Evolutionary conservation across 92 coral and sea anemone species (phyloP), one percentile per base, ranked within the genome.

Genomic region (Epizoanthus illoricatus): DNA sequence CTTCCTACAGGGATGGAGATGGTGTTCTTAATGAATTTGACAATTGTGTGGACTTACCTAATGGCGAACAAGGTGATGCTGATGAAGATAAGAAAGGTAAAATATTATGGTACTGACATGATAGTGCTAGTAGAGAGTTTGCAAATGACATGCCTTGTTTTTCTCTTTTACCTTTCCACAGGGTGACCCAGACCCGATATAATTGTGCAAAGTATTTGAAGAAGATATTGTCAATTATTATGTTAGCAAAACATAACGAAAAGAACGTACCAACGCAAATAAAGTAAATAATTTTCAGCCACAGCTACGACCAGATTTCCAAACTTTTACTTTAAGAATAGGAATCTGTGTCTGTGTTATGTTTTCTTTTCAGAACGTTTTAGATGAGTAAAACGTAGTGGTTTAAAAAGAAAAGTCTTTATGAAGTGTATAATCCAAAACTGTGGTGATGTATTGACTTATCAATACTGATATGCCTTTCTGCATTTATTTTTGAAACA

Each of bases 31-130:
- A 95, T 76, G 98, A 86, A 18, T 88, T 84, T 60, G 98, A 95
- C 76, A 95, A 95, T 84, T 95, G 98, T 76, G 71, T 88, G 63
- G 98, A 95, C 85, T 89, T 95, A 40, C 98, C 98, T 2, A 95
- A 95, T 89, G 98, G 98, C 60, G 98, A 95, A 66, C 98, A 95
- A 85, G 98, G 91, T 45, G 93, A 95, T 81, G 93, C 89, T 52
- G 98, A 95, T 84, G 81, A 55, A 12, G 96, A 95, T 62, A 41
- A 59, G 5, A 87, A 73, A 81, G 98, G 98, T 95, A 80, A 24
- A 80, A 13, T 47, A 7, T 36, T 16, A 11, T 60, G 39, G 28
- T 20, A 11, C 23, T 43, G n/a, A 36, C 55, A 24, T 55, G 42
- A 52, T 47, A 45, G 63, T 28, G 18, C 33, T 33, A 24, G 9